phyloP scores from a whole-genome alignment of 1,140 invertebrate species.

The Drosophila bocqueti region DNA sequence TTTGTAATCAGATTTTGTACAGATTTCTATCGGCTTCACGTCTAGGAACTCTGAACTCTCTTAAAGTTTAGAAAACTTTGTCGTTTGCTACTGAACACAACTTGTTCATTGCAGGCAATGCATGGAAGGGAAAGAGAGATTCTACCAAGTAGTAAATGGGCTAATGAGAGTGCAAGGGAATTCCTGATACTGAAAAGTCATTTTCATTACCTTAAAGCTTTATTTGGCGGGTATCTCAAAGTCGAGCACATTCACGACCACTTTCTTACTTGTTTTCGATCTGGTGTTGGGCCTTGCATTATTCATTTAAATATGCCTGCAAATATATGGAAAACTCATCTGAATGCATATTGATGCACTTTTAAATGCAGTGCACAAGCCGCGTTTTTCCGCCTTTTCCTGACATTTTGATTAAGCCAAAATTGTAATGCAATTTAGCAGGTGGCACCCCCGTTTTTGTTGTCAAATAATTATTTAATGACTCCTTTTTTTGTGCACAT shows the following conservation, averaged over 20 bases:
- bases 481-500: slow-evolving; percentile 27
- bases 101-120: too few species aligned
- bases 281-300: slow-evolving; percentile 50
- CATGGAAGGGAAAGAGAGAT: too few species aligned
- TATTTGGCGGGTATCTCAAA: not conserved
- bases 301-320: slow-evolving; percentile 73
- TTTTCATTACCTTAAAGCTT: too few species aligned
- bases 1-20: not conserved
- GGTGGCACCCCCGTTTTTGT: slow-evolving; percentile 28
- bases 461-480: slow-evolving; percentile 71
- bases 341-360: slow-evolving; percentile 67
- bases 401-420: slow-evolving; percentile 75
- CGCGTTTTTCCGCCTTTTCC: not conserved
- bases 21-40: not conserved
- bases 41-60: not conserved
- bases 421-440: slow-evolving; percentile 70
- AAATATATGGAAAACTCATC: slow-evolving; percentile 37
- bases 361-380: slow-evolving; percentile 53
- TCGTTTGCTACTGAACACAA: too few species aligned
- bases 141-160: too few species aligned
- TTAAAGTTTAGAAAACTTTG: too few species aligned
- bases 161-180: too few species aligned
- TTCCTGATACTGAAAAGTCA: too few species aligned
- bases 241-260: not conserved
- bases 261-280: slow-evolving; percentile 19